Evolutionary conservation across 2,797 vertebrate genomes (phyloP), one percentile per base, ranked within the genome.

Genomic region (Protosalanx chinensis): DNA sequence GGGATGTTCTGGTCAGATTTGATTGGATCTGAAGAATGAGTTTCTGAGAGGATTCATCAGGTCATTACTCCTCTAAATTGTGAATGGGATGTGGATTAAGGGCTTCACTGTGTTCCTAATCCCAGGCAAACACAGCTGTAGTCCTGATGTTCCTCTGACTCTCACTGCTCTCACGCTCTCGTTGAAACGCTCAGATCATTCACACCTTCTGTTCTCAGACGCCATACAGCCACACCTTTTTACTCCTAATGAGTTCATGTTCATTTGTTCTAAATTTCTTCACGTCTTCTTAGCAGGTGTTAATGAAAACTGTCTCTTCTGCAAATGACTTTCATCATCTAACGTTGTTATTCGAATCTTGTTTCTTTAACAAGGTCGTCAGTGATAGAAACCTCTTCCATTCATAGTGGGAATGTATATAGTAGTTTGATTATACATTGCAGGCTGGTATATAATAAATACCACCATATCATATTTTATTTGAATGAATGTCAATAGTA

Each of bases 81-180:
- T 77, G 68, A 76, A 79, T 74, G 60, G 68, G 77, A 53, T 27
- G 12, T 65, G 72, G 72, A 78, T 82, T 72, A 75, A 41, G 18
- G 70, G 56, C 60, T 68, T 72, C 76, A 76, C 67, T 65, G 65
- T 72, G 65, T 76, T 73, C 63, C 30, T 75, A 72, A 81, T 79
- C 75, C 72, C 65, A 67, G 57, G 72, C 68, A 72, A 73, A 68
- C 65, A 66, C 71, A 72, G 77, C 71, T 41, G 71, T 75, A 71
- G 27, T 49, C 67, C 10, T 27, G 23, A 3, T 15, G 37, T 64
- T 64, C 56, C 69, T 35, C 72, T 64, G 71, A 75, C 70, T n/a
- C n/a, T n/a, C n/a, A n/a, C n/a, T n/a, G n/a, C 30, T 10, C 8
- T 29, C 2, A 29, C 16, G 61, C 68, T 62, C 60, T 32, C 30